phyloP scores from a whole-genome alignment of 2,888 invertebrate genomes.

The Agapostemon virescens region DNA sequence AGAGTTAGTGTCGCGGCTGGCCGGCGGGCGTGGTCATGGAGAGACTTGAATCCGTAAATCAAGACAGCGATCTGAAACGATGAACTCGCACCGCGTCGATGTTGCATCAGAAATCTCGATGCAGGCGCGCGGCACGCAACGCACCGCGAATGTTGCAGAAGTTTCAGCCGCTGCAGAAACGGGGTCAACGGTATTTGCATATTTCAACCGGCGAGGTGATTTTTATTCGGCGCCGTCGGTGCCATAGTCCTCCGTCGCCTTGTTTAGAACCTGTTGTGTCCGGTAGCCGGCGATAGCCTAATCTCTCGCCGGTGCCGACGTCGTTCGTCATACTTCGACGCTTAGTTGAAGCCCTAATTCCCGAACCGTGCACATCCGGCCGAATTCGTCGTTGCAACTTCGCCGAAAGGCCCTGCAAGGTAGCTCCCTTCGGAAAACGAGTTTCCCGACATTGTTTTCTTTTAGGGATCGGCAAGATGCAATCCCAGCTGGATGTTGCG shows the following conservation, averaged over 20 bases:
- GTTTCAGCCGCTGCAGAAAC: conserved; percentile 28
- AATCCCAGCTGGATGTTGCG: conserved; percentile 40
- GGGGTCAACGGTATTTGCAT: conserved; percentile 47
- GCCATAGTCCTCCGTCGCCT: background rate
- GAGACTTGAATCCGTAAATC: conserved; percentile 62
- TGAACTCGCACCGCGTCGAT: conserved; percentile 53
- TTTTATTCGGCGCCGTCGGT: background rate
- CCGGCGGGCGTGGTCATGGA: conserved; percentile 44
- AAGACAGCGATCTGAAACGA: conserved; percentile 61
- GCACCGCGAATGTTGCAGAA: conserved; percentile 41
- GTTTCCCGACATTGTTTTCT: too few relatives aligned
- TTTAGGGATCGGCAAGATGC: conserved; percentile 46
- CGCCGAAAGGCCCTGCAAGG: too few relatives aligned
- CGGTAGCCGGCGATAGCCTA: background rate
- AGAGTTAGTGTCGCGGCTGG: background rate
- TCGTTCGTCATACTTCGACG: too few relatives aligned
- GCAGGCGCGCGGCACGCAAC: conserved; percentile 36
- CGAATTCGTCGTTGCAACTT: too few relatives aligned
- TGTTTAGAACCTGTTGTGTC: conserved; percentile 6
- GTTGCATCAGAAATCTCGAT: conserved; percentile 65
- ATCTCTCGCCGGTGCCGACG: too few relatives aligned
- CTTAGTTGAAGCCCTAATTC: too few relatives aligned
- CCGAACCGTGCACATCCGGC: too few relatives aligned
- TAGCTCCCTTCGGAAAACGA: too few relatives aligned
- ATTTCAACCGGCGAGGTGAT: conserved; percentile 3